Conservation (phyloP, 2,888 invertebrate genomes). For the Thereva nobilitata region DNA sequence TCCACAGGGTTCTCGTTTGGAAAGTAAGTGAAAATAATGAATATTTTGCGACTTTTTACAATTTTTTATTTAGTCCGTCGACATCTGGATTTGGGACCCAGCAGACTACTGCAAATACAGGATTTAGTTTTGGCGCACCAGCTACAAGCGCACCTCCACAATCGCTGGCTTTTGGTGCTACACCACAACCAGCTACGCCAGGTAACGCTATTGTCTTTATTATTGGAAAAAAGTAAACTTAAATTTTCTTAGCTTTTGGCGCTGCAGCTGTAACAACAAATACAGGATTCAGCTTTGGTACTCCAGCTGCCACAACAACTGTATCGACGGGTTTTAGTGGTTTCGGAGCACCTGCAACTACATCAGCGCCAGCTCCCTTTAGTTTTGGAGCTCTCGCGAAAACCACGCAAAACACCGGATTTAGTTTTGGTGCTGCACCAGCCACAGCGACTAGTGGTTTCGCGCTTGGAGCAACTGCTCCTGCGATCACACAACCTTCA, state of each 20-base stretch:
- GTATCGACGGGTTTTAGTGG: slow-evolving; percentile 8
- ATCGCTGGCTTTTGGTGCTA: slow-evolving; percentile 16
- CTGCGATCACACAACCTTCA: slow-evolving; percentile 29
- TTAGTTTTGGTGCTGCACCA: background rate
- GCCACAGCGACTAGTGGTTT: background rate
- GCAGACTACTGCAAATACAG: slow-evolving; percentile 16
- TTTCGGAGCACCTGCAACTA: slow-evolving; percentile 5
- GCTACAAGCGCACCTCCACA: slow-evolving; percentile 16
- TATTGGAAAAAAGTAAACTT: too few relatives aligned
- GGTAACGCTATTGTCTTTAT: too few relatives aligned
- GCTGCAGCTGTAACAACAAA: slow-evolving; percentile 35
- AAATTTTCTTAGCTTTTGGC: slow-evolving; percentile 29
- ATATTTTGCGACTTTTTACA: too few relatives aligned
- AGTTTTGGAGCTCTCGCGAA: slow-evolving; percentile 41
- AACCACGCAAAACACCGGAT: background rate
- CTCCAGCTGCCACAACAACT: slow-evolving; percentile 43
- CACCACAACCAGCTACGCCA: slow-evolving; percentile 20
- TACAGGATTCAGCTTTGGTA: slow-evolving; percentile 46
- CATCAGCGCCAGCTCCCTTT: slow-evolving; percentile 9
- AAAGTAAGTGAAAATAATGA: too few relatives aligned
- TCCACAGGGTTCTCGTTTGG: too few relatives aligned
- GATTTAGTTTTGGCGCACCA: slow-evolving; percentile 25
- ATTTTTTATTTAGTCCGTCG: too few relatives aligned
- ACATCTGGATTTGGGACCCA: too few relatives aligned
- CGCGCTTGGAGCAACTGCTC: slow-evolving; percentile 1